These are phyloP conservation scores for Eudyptes chrysolophus DNA, from an alignment of 2,113 vertebrate species.

Conservation along the genomic window DNA sequence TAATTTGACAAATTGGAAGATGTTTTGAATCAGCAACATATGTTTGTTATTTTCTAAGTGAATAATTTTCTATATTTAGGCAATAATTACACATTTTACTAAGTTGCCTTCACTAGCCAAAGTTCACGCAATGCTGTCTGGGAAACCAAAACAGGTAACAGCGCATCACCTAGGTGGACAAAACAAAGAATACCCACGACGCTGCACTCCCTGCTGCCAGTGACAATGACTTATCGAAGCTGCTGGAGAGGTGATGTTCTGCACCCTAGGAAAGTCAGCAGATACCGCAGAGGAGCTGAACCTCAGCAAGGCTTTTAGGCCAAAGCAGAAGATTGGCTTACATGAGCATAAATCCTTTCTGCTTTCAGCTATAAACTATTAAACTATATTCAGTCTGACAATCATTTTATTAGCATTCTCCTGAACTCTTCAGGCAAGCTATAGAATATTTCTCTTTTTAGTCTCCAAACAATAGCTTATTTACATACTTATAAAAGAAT, in stretches of 20 bases:
- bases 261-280: background rate
- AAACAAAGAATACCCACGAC: background rate
- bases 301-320: background rate
- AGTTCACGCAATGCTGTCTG: background rate
- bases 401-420: background rate
- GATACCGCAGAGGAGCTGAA: background rate
- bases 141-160: background rate
- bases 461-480: constrained; percentile 28
- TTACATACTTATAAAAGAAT: constrained; percentile 24
- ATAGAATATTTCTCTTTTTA: background rate
- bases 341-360: background rate
- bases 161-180: background rate
- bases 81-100: background rate
- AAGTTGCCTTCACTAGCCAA: background rate
- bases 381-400: background rate
- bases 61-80: constrained; percentile 14
- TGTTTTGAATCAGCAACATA: background rate
- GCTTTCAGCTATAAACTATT: background rate
- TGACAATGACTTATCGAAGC: accelerated
- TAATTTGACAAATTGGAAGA: background rate
- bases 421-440: background rate
- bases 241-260: background rate
- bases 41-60: background rate
- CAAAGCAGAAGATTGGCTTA: background rate
- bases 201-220: background rate